Evolutionary conservation across 1,140 invertebrate species (phyloP), one percentile per base, ranked within the genome.

Genomic region (Asobara japonica): DNA sequence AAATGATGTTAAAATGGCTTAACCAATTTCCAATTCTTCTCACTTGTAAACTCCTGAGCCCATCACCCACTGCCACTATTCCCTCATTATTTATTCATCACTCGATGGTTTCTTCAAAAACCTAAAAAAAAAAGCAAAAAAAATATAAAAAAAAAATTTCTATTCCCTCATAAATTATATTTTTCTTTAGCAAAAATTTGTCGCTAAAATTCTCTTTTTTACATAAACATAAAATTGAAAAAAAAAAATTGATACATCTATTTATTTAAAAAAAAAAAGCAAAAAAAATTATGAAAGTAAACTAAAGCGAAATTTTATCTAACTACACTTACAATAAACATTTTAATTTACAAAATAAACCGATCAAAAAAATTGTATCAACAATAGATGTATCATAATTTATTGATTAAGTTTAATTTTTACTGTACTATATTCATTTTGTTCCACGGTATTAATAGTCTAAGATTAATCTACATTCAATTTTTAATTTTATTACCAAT

Each of bases 11-110:
- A 13, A 1, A 45, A 1, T 45, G n/a, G 41, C 41, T 45, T 45
- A 45, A 38, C 2, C 65, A 36, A 67, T 60, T 60, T 65, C 62
- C 33, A n/a, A 10, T 38, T 69, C n/a, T 29, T 30, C 30, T 25
- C 33, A 36, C n/a, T n/a, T 36, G 27, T 10, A 18, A 69, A 31
- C 62, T 48, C 66, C 25, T 30, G 27, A 74, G 27, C 38, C 56
- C 36, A 64, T 64, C 45, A 60, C 27, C 65, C 65, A 74, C 69
- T 74, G 69, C 69, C 65, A 68, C 67, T 71, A 74, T 71, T 71
- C 68, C 71, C 48, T 60, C 25, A 27, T 74, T 74, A 74, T 74
- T 74, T 74, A 74, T 74, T 74, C 36, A 69, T 56, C 61, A 67
- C 33, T 48, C 45, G n/a, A 31, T 29, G 16, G n/a, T 65, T 29